Conservation (phyloP, 2,113 vertebrate genomes). For the Oplegnathus fasciatus region DNA sequence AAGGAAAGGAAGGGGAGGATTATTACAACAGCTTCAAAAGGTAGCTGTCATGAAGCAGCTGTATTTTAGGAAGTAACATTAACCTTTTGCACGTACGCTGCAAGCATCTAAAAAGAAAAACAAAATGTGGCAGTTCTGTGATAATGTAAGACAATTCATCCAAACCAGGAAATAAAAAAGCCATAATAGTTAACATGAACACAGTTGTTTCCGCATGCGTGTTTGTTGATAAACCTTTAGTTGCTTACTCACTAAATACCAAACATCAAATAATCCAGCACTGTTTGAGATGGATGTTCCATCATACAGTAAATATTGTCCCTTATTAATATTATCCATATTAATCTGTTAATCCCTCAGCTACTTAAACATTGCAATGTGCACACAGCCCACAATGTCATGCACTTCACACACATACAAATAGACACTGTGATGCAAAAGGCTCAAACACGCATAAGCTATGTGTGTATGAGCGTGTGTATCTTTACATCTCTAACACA, state of each 20-base stretch:
- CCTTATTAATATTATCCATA: slow-evolving; percentile 28
- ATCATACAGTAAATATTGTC: slow-evolving; percentile 46
- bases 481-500: not conserved
- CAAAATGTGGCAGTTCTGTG: not conserved
- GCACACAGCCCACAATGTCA: slow-evolving; percentile 29
- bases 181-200: not conserved
- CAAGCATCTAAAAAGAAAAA: not conserved
- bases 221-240: not conserved
- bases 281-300: slow-evolving; percentile 29
- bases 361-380: slow-evolving; percentile 22
- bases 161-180: not conserved
- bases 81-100: not conserved
- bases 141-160: not conserved
- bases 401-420: not conserved
- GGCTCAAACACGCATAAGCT: no score
- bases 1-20: not conserved
- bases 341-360: slow-evolving; percentile 51
- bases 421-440: not conserved
- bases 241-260: slow-evolving; percentile 20
- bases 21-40: not conserved
- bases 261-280: slow-evolving; percentile 31
- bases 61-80: not conserved
- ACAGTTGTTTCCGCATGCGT: not conserved
- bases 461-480: no score
- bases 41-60: not conserved